Evolutionary conservation across 2,113 vertebrate genomes (phyloP).

Genomic region (Ivindomyrus marchei): DNA sequence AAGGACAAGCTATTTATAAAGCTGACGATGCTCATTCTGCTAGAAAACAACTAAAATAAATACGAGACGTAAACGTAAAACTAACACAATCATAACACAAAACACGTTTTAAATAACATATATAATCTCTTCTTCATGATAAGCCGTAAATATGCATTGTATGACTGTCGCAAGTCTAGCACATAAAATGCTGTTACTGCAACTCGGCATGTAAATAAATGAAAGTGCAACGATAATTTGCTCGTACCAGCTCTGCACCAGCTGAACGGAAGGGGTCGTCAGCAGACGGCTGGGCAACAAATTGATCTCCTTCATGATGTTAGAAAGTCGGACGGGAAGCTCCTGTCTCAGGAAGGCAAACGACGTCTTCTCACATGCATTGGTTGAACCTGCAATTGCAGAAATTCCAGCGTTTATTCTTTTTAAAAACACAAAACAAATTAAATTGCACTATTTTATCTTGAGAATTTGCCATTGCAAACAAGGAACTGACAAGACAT

Average conservation of each 20-base stretch:
- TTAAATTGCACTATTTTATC: not conserved
- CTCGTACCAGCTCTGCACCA: constrained; percentile 84
- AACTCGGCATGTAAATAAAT: not conserved
- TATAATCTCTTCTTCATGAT: not conserved
- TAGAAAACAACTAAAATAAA: not conserved
- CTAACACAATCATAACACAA: not conserved
- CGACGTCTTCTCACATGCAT: constrained; percentile 91
- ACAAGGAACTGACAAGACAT: not conserved
- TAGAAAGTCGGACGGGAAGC: constrained; percentile 84
- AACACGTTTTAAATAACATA: not conserved
- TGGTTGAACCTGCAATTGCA: constrained; percentile 72
- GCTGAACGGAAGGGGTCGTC: constrained; percentile 78
- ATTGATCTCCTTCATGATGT: constrained; percentile 98
- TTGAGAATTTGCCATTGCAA: not conserved
- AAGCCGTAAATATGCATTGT: not conserved
- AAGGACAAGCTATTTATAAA: constrained; percentile 18
- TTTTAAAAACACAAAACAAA: not conserved
- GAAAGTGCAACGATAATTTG: not conserved
- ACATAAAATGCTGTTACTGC: not conserved
- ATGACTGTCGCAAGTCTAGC: not conserved
- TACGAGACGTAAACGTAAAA: not conserved
- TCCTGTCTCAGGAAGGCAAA: constrained; percentile 88
- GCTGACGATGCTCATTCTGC: not conserved
- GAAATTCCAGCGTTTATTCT: not conserved
- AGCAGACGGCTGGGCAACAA: constrained; percentile 78